Evolutionary conservation across 2,797 vertebrate species (phyloP), one percentile per base, ranked within the genome.

Genomic region (Epinephelus coioides): DNA sequence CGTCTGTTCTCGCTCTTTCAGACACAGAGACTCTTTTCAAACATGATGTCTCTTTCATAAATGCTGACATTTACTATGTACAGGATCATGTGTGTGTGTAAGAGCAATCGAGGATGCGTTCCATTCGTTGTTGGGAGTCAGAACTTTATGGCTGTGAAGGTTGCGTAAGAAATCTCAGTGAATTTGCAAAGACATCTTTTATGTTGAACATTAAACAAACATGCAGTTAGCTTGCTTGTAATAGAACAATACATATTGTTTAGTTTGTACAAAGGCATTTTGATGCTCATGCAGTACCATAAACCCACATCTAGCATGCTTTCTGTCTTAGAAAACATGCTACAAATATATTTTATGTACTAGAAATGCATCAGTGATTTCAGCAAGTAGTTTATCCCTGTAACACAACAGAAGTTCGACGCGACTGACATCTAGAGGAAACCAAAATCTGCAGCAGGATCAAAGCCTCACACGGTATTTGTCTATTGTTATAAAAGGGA

Each of bases 1-100:
- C n/a, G 63, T 25, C 40, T 80, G 73, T 79, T 86, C 77, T 79
- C 30, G 8, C 73, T 64, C 51, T 54, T 50, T 65, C 17, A 13
- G 23, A 56, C 63, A 71, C 64, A 84, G 54, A 76, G 5, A 6
- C 18, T 14, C n/a, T 62, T 79, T 49, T 63, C 21, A 61, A 34
- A 25, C 11, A 10, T 8, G 3, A 15, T 8, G 1, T 46, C 8
- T 62, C 14, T 49, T 46, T 13, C 34, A 19, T 61, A 21, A 14
- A 43, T 9, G 14, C 46, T 63, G 5, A 49, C 2, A 23, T 14
- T 19, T 40, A 25, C 9, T 49, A 15, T 69, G 47, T 21, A 30
- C 25, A n/a, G 23, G 51, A 14, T 46, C 47, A 69, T 69, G 21
- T 7, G 10, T 23, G 3, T 65, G 12, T 34, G 30, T 34, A 34